Base-by-base conservation (phyloP, 2,113 vertebrate species). In the Hippoglossus stenolepis region DNA sequence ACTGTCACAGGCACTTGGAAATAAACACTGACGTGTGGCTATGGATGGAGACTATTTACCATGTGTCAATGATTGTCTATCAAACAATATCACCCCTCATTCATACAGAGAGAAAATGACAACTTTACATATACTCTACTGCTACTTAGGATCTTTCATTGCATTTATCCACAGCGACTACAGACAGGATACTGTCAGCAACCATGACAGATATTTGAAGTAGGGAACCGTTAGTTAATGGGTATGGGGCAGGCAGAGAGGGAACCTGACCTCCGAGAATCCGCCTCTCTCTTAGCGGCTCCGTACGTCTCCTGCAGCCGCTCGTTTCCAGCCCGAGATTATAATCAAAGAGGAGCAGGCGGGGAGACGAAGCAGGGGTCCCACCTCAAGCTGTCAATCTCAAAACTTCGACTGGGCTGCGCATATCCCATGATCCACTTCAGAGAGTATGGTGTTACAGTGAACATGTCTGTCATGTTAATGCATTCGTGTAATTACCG, bases 201-300 rank as follows among this genome's bases (percentile, higher is more conserved):
- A 54, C 81, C 12, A 66, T 90, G 87, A 89, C 89, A 88, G 70
- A 62, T 67, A 76, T 84, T 85, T 87, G 80, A 89, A 89, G 80
- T 77, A 77, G 83, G 71, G 59, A 86, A 70, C 75, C 85, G 79
- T 90, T 85, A 87, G 77, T 85, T 90, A 89, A 90, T 83, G 84
- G 79, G 56, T 56, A 71, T 65, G 68, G 68, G 75, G 79, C 79
- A 83, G 51, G 73, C 59, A 43, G 60, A 66, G 72, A 49, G 75
- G 65, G 67, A 81, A 72, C 23, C 28, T 68, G 80, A 87, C 86
- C 64, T 82, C 70, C 17, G 76, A 82, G 80, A 85, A 78, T 74
- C 72, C 10, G 23, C 70, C 57, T 83, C 70, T 65, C 65, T 75
- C 66, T 51, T 53, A 8, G 2, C 66, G 28, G 62, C 43, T 58